phyloP scores from a whole-genome alignment of 1,140 invertebrate genomes.

The Oryctes rhinoceros region DNA sequence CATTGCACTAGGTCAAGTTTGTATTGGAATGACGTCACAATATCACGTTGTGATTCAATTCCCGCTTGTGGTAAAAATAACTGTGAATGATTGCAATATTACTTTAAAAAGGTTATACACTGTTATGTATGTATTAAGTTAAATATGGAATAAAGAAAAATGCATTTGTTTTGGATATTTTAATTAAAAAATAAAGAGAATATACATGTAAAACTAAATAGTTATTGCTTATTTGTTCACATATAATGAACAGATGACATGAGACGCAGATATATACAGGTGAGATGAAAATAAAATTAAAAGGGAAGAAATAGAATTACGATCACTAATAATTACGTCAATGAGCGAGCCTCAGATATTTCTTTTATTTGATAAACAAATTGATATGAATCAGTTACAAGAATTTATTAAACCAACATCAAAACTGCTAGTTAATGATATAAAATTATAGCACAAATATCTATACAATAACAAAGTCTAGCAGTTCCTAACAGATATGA shows the following conservation, averaged over 20 bases:
- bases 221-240: slow-evolving; percentile 52
- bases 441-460: slow-evolving; percentile 45
- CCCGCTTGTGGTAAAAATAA: no score
- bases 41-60: no score
- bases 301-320: slow-evolving; percentile 51
- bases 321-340: slow-evolving; percentile 43
- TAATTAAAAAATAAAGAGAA: slow-evolving; percentile 42
- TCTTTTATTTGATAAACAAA: slow-evolving; percentile 57
- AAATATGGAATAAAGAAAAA: neutral
- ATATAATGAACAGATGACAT: slow-evolving; percentile 48
- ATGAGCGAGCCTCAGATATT: slow-evolving; percentile 46
- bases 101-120: slow-evolving; percentile 37
- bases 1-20: no score
- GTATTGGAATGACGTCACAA: no score
- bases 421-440: slow-evolving; percentile 47
- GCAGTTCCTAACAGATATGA: slow-evolving; percentile 52
- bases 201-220: slow-evolving; percentile 52
- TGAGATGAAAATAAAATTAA: slow-evolving; percentile 49
- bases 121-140: neutral
- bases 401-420: slow-evolving; percentile 51
- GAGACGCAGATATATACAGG: slow-evolving; percentile 45
- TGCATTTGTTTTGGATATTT: slow-evolving; percentile 25
- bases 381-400: slow-evolving; percentile 60
- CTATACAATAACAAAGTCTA: slow-evolving; percentile 42
- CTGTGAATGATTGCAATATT: no score